Conservation (phyloP, 2,797 vertebrate species). For the Sebastes itinus region DNA sequence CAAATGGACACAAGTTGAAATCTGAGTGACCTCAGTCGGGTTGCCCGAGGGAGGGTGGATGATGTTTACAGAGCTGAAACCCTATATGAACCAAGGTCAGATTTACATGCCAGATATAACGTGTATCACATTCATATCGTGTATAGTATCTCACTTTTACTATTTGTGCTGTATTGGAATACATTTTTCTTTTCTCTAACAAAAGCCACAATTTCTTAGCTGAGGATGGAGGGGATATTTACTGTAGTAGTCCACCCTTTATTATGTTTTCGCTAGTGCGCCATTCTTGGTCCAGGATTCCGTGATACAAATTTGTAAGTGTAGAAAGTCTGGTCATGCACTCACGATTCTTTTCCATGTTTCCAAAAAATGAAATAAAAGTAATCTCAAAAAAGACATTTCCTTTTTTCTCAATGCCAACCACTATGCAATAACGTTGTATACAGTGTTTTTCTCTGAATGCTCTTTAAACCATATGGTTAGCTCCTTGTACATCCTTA, state of each 20-base stretch:
- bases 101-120: neutral
- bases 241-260: neutral
- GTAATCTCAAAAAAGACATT: neutral
- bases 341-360: neutral
- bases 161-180: neutral
- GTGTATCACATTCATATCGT: neutral
- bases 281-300: neutral
- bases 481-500: neutral
- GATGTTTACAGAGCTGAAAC: constrained; percentile 18
- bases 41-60: neutral
- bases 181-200: neutral
- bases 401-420: neutral
- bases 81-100: neutral
- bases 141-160: neutral
- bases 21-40: constrained; percentile 14
- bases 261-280: neutral
- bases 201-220: neutral
- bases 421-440: too few relatives aligned
- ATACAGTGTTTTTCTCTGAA: neutral
- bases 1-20: constrained; percentile 31
- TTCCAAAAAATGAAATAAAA: neutral
- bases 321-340: neutral
- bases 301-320: neutral
- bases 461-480: neutral
- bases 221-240: neutral